These are phyloP conservation scores for Magallana nippona DNA, from an alignment of 2,888 invertebrate genomes.

Conservation along the genomic window DNA sequence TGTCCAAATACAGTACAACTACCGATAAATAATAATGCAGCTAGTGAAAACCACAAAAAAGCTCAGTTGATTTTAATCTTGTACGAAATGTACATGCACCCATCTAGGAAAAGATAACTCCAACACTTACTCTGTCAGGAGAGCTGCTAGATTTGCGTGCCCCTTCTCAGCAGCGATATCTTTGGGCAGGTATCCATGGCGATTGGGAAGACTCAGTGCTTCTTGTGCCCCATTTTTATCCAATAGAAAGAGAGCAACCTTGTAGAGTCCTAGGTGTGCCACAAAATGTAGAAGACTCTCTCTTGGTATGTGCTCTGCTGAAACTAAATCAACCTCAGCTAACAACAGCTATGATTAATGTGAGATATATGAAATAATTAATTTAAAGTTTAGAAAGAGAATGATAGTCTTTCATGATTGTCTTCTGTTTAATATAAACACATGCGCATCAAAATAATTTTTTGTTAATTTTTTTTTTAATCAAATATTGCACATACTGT, in stretches of 20 bases:
- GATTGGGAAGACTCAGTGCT: slow-evolving; percentile 65
- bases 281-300: slow-evolving; percentile 74
- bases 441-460: too few relatives aligned
- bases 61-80: too few relatives aligned
- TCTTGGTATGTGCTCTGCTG: slow-evolving; percentile 54
- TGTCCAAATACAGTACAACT: too few relatives aligned
- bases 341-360: neutral
- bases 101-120: slow-evolving; percentile 8
- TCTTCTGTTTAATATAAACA: too few relatives aligned
- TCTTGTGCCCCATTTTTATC: slow-evolving; percentile 68
- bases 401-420: too few relatives aligned
- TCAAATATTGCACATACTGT: too few relatives aligned
- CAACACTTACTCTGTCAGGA: slow-evolving; percentile 69
- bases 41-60: too few relatives aligned
- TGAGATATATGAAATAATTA: too few relatives aligned
- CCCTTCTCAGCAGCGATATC: slow-evolving; percentile 71
- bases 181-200: slow-evolving; percentile 68
- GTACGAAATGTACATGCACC: too few relatives aligned
- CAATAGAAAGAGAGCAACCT: slow-evolving; percentile 69
- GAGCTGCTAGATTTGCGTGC: slow-evolving; percentile 65
- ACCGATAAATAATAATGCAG: too few relatives aligned
- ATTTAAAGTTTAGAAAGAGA: too few relatives aligned
- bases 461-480: too few relatives aligned
- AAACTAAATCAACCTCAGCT: slow-evolving; percentile 48
- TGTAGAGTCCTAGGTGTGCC: slow-evolving; percentile 69